phyloP scores from a whole-genome alignment of 2,797 vertebrate species.

The Anableps anableps region DNA sequence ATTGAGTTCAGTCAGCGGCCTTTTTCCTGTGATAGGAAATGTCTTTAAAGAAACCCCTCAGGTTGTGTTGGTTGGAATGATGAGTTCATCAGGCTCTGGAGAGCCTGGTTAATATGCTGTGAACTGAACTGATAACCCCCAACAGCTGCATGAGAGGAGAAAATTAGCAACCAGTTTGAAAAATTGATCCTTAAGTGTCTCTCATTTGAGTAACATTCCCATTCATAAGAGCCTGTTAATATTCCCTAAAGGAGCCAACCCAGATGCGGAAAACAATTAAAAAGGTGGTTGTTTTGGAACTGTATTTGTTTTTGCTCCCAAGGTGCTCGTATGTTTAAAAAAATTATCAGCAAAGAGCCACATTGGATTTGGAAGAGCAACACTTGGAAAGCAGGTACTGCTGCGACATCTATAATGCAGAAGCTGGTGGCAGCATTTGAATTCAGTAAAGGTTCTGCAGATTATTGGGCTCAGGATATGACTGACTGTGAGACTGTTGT shows the following conservation, averaged over 20 bases:
- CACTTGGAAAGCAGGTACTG: neutral
- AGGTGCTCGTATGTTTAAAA: neutral
- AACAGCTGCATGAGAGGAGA: neutral
- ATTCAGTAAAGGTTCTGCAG: neutral
- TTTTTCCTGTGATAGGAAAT: neutral
- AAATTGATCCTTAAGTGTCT: neutral
- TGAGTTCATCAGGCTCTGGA: conserved; percentile 57
- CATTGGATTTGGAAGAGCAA: conserved; percentile 10
- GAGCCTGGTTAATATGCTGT: neutral
- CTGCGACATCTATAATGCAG: neutral
- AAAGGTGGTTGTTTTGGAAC: neutral
- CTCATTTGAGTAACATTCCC: neutral
- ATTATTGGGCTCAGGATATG: conserved; percentile 1
- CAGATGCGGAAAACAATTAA: neutral
- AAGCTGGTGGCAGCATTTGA: conserved; percentile 10
- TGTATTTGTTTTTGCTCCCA: neutral
- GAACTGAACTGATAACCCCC: neutral
- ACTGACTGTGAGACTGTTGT: neutral
- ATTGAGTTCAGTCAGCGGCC: neutral
- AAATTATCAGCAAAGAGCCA: conserved; percentile 3
- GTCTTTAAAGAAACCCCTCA: neutral
- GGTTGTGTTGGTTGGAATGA: neutral
- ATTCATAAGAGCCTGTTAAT: neutral
- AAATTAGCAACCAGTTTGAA: neutral
- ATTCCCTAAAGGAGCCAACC: neutral